Evolutionary conservation across 2,888 invertebrate species (phyloP), one percentile per base, ranked within the genome.

Genomic region (Notocelia uddmanniana): DNA sequence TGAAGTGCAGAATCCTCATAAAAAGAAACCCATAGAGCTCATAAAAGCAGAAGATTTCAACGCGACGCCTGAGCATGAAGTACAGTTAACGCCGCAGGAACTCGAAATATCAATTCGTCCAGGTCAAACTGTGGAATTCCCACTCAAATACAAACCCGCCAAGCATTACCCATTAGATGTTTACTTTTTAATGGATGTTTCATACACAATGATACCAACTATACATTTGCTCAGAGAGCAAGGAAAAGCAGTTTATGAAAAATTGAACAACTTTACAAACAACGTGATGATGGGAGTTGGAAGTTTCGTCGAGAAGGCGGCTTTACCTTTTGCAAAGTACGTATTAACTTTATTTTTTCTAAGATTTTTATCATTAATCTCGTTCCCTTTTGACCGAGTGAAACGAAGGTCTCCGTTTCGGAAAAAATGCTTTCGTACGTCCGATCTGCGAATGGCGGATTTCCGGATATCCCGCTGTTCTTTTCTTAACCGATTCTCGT

Each of bases 111-210:
- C 77, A 2, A 69, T 90, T 3, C 83, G 91, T 18, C 80, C 84
- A 11, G 90, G 91, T 3, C 69, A 81, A 37, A 57, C 79, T 0
- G 23, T 77, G 5, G 76, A 77, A n/a, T 68, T 93, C 26, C 78
- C 75, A 0, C 83, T 95, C 74, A 86, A 86, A 67, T 95, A 95
- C 75, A 89, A 90, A 26, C 95, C 95, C 79, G 96, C 96, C 0
- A 92, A 94, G 76, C 95, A 96, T 84, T 96, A 96, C 83, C 97
- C 97, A 0, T 95, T 97, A 0, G 97, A 97, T 85, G 87, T 97
- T 23, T 97, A 97, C 82, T 97, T 96, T 79, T 88, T 97, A 55
- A 96, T 97, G 96, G 97, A 97, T 81, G 85, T 96, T 71, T 96
- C 96, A 0, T 90, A 94, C 52, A 96, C 96, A 5, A 96, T 97